Conservation (phyloP, 2,888 invertebrate genomes). For the Selenia dentaria region DNA sequence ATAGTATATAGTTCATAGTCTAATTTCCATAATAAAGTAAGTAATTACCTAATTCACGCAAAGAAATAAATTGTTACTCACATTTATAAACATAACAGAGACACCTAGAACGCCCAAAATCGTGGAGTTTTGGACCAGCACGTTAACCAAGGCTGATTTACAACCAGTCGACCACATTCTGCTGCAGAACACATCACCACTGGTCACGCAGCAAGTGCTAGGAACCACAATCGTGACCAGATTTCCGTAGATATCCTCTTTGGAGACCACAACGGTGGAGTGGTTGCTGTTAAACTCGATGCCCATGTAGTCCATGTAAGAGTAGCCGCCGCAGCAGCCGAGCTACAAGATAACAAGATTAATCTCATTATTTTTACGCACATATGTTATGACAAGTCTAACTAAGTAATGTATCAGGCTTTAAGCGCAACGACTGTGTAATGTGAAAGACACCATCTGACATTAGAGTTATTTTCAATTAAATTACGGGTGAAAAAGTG, state of each 20-base stretch:
- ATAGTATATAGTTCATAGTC: too few relatives aligned
- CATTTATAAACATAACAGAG: constrained; percentile 77
- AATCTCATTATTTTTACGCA: too few relatives aligned
- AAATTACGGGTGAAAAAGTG: too few relatives aligned
- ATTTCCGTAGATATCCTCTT: constrained; percentile 40
- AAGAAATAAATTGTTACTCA: constrained; percentile 38
- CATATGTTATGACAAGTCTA: too few relatives aligned
- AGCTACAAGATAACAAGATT: constrained; percentile 63
- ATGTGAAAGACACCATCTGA: too few relatives aligned
- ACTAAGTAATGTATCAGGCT: too few relatives aligned
- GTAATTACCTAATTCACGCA: too few relatives aligned
- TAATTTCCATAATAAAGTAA: too few relatives aligned
- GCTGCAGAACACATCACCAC: constrained; percentile 42
- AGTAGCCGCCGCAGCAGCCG: constrained; percentile 68
- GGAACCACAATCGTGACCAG: constrained; percentile 52
- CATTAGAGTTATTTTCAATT: too few relatives aligned
- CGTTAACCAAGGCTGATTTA: constrained; percentile 50
- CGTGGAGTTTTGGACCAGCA: constrained; percentile 64
- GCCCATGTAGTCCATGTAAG: constrained; percentile 59
- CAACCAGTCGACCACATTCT: constrained; percentile 15
- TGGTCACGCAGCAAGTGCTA: constrained; percentile 57
- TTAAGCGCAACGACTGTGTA: too few relatives aligned
- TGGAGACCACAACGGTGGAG: constrained; percentile 49
- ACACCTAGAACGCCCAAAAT: constrained; percentile 73
- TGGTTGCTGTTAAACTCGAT: constrained; percentile 57